phyloP scores from a whole-genome alignment of 2,113 vertebrate genomes.

The Ailuropoda melanoleuca region DNA sequence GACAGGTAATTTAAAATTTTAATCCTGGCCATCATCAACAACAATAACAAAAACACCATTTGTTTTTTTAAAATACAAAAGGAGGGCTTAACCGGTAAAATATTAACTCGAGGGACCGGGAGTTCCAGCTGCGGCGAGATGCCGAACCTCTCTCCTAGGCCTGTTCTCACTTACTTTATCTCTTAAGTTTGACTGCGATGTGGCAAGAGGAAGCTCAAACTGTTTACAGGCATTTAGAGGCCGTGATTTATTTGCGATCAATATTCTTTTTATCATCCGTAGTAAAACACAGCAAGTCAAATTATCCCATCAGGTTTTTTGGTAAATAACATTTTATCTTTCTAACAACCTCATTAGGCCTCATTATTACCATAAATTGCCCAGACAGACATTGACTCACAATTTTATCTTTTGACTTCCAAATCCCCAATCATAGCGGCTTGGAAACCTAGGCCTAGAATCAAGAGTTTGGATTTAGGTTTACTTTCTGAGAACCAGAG shows the following conservation, averaged over 20 bases:
- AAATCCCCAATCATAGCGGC: background rate
- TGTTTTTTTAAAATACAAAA: constrained; percentile 47
- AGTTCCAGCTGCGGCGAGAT: background rate
- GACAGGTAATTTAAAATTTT: constrained; percentile 64
- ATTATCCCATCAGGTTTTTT: constrained; percentile 89
- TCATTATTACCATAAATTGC: constrained; percentile 84
- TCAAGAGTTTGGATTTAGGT: background rate
- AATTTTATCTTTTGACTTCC: constrained; percentile 71
- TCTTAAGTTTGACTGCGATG: constrained; percentile 84
- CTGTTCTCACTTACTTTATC: constrained; percentile 69
- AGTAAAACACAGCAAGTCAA: constrained; percentile 88
- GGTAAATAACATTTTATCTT: constrained; percentile 89
- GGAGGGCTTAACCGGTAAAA: constrained; percentile 71
- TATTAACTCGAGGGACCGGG: constrained; percentile 69
- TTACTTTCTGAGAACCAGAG: background rate
- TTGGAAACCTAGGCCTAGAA: background rate
- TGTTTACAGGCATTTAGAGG: constrained; percentile 81
- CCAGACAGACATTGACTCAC: constrained; percentile 54
- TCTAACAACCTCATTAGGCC: constrained; percentile 86
- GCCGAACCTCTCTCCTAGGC: constrained; percentile 40
- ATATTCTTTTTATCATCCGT: constrained; percentile 89
- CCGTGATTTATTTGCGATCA: constrained; percentile 89
- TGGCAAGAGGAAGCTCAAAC: constrained; percentile 70
- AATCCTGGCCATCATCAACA: constrained; percentile 38
- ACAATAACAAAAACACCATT: constrained; percentile 2